Base-by-base conservation (phyloP, 2,113 vertebrate genomes). In the Cyprinus carpio region DNA sequence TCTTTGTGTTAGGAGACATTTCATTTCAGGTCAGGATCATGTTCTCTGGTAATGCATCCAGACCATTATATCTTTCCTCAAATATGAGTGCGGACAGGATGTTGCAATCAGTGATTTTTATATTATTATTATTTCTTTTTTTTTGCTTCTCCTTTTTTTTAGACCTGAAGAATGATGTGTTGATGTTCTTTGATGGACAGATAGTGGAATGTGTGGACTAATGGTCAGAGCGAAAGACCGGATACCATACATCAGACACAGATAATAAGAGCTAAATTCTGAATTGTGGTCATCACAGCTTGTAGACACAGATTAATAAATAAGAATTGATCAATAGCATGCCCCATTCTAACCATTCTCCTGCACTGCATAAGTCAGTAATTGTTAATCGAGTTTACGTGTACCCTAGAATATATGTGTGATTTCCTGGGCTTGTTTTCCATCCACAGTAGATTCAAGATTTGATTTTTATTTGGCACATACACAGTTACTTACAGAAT, bases 141-240 rank as follows among this genome's bases (percentile, higher is more conserved):
- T 51, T 34, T 77, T 56, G 25, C 16, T 56, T 76, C 7, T 1
- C 0, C 3, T 43, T 62, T 46, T 43, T 79, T 79, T 62, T 43
- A 27, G 20, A 64, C 56, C 37, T 18, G 56, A 80, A 27, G 58
- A 62, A 80, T 27, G 9, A 2, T 15, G 34, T 7, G 4, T 43
- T 80, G 37, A 80, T 43, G 37, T 18, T 46, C 4, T 65, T 65
- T 81, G 37, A 80, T 80, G 23, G 51, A 62, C 77, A 79, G 77
- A 64, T 80, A 64, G 20, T 10, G 18, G 29, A 16, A 34, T 64
- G 34, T 64, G 60, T 46, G 34, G n/a, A 65, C 23, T 79, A 79
- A 79, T 79, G 56, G 31, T 79, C 56, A 79, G 56, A 43, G 78
- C 18, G n/a, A 43, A 46, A 64, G 58, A 81, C 13, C 1, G 8